Evolutionary conservation across 2,797 vertebrate genomes (phyloP).

Genomic region (Pangasius sanitwongsei): DNA sequence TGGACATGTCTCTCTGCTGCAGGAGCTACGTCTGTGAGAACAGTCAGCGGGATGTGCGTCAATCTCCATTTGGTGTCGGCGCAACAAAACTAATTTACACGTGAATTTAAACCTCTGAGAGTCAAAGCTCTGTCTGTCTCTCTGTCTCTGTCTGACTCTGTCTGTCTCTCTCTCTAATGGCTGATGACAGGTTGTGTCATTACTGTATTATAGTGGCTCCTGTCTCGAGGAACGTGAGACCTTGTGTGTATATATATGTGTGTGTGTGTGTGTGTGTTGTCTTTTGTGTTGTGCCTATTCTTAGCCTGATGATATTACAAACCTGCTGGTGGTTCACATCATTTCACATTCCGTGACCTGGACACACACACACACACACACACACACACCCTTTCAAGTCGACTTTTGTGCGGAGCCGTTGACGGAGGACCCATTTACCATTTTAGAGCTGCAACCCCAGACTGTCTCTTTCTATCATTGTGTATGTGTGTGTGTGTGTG

Average conservation of each 20-base stretch:
- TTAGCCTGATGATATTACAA: conserved; percentile 50
- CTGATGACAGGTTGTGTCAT: conserved; percentile 56
- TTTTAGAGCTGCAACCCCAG: conserved; percentile 31
- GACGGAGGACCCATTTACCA: conserved; percentile 39
- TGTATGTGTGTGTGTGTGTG: background rate
- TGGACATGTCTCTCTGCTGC: background rate
- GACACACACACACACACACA: conserved; percentile 27
- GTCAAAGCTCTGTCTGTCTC: conserved; percentile 8
- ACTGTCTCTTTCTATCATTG: conserved; percentile 25
- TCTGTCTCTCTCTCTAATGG: conserved; percentile 44
- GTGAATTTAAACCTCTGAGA: background rate
- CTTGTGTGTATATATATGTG: conserved; percentile 37
- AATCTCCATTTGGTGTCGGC: background rate
- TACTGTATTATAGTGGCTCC: conserved; percentile 59
- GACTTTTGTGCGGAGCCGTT: conserved; percentile 24
- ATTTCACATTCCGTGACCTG: conserved; percentile 38
- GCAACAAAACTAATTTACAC: background rate
- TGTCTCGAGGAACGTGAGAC: conserved; percentile 54
- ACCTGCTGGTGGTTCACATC: conserved; percentile 46
- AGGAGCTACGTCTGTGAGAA: background rate
- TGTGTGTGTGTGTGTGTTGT: conserved; percentile 28
- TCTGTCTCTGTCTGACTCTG: conserved; percentile 16
- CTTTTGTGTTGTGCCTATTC: conserved; percentile 38
- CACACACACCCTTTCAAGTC: conserved; percentile 24
- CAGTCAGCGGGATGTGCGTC: background rate